Evolutionary conservation across 2,113 vertebrate species (phyloP).

Genomic region (Trematocara zebra): DNA sequence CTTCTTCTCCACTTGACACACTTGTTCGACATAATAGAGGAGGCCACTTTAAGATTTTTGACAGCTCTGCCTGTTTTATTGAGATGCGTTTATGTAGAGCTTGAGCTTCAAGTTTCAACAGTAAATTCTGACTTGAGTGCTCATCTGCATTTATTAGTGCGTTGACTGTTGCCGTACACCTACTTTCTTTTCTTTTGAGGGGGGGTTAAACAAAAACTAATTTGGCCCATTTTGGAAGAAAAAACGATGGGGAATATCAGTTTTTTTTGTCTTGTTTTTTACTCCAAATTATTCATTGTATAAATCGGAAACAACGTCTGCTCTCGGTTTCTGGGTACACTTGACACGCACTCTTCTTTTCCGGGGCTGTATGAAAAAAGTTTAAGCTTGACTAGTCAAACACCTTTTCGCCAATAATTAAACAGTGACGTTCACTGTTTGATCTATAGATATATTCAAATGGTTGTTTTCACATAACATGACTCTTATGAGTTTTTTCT

Average conservation of each 20-base stretch:
- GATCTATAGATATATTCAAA: neutral
- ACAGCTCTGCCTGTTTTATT: neutral
- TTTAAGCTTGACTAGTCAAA: neutral
- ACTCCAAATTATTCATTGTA: neutral
- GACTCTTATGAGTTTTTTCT: neutral
- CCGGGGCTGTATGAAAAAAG: neutral
- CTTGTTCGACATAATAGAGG: constrained; percentile 19
- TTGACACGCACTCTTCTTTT: neutral
- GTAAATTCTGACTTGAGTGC: neutral
- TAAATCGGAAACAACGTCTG: neutral
- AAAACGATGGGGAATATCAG: neutral
- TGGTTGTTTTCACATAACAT: neutral
- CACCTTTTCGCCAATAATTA: neutral
- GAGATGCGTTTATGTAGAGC: neutral
- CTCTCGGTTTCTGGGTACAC: neutral
- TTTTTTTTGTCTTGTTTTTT: neutral
- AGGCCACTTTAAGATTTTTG: neutral
- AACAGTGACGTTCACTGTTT: neutral
- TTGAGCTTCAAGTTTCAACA: neutral
- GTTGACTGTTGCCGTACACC: neutral
- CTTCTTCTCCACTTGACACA: constrained; percentile 45
- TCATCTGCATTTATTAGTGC: neutral
- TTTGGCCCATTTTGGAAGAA: neutral
- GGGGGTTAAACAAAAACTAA: neutral
- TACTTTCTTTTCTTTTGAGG: neutral